Conservation (phyloP, 2,797 vertebrate genomes). For the Kryptolebias ocellatus region DNA sequence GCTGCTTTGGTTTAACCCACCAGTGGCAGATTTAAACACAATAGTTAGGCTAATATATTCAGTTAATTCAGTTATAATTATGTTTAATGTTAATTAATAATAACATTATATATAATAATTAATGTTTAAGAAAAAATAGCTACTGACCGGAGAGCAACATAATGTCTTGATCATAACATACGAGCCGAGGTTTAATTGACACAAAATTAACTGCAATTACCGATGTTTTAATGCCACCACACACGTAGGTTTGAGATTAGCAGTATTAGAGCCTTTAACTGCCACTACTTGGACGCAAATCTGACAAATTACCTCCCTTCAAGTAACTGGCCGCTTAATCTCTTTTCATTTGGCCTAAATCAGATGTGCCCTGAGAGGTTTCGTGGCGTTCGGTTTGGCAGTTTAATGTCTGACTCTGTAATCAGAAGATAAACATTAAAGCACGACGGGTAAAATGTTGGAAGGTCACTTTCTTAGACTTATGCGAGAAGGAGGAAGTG, state of each 20-base stretch:
- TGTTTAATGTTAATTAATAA: too few relatives aligned
- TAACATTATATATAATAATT: background rate
- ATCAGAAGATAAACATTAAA: background rate
- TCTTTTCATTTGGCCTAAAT: background rate
- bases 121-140: background rate
- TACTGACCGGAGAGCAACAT: background rate
- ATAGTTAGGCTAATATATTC: background rate
- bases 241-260: background rate
- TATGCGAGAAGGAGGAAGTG: too few relatives aligned
- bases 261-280: background rate
- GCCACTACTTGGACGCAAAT: background rate
- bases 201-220: too few relatives aligned
- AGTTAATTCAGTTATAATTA: background rate
- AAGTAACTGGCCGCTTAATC: background rate
- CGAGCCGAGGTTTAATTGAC: background rate
- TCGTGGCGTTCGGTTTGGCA: background rate
- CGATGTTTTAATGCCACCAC: too few relatives aligned
- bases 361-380: background rate
- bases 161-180: background rate
- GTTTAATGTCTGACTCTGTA: background rate
- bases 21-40: too few relatives aligned
- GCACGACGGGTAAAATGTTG: background rate
- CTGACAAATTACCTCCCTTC: background rate
- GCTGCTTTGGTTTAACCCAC: background rate
- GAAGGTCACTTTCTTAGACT: too few relatives aligned